Percentiles rank a stretch among this genome's conserved stretches.
Conservation (phyloP, 2,888 invertebrate genomes). For the Pseudococcus viburni region DNA sequence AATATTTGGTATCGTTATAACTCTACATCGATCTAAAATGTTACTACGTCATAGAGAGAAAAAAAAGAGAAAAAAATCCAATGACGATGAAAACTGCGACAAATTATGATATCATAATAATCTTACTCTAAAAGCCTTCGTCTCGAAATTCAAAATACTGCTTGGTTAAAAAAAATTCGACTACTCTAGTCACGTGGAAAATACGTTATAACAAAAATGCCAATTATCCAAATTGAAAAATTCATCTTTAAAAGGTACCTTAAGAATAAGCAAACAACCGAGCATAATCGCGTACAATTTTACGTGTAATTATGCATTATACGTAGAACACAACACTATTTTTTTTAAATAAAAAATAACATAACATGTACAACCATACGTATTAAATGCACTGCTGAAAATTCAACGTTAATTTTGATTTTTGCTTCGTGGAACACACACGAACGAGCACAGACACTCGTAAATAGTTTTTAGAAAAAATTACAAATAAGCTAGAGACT, state of each 20-base stretch:
- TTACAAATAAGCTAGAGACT: slow-evolving; percentile 2
- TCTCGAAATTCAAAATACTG: slow-evolving; percentile 18
- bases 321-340: not conserved
- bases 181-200: slow-evolving; percentile 8
- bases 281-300: not conserved
- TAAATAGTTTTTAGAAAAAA: not conserved
- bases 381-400: slow-evolving; percentile 24
- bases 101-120: not conserved
- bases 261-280: slow-evolving; percentile 34
- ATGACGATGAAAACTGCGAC: slow-evolving; percentile 34
- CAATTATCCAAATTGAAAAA: slow-evolving; percentile 2
- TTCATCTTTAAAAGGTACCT: not conserved
- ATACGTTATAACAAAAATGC: not conserved
- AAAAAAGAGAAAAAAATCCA: not conserved
- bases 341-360: not conserved
- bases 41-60: not conserved
- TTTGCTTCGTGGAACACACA: not conserved
- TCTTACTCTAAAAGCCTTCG: slow-evolving; percentile 38
- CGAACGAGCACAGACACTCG: not conserved
- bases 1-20: slow-evolving; percentile 45
- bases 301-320: not conserved
- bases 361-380: slow-evolving; percentile 25
- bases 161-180: not conserved
- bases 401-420: slow-evolving; percentile 14
- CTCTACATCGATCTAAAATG: slow-evolving; percentile 45